Conservation (phyloP, 2,113 vertebrate genomes). For the Caracal caracal region DNA sequence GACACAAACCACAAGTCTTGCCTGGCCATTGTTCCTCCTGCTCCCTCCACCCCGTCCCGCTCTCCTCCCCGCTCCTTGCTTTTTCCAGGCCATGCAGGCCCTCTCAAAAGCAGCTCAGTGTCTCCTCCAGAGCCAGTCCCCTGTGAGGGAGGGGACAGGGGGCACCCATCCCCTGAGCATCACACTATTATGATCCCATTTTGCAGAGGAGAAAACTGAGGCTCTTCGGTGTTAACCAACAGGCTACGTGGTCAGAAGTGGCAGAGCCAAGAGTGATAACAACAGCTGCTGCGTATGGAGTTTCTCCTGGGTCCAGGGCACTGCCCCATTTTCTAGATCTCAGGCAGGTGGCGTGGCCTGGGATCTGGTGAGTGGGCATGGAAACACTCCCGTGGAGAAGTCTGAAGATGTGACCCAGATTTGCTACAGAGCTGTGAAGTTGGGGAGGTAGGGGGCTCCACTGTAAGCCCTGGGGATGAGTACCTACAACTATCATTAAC, state of each 20-base stretch:
- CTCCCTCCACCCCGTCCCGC: not conserved
- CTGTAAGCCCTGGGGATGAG: not conserved
- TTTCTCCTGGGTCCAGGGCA: not conserved
- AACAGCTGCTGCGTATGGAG: not conserved
- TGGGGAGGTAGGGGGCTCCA: not conserved
- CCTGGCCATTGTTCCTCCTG: conserved; percentile 26
- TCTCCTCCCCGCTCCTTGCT: no score
- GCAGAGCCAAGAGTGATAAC: not conserved
- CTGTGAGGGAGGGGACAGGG: not conserved
- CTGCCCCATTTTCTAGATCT: not conserved
- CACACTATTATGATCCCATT: accelerated
- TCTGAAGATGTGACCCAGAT: not conserved
- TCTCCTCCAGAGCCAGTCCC: not conserved
- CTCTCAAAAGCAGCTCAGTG: no score
- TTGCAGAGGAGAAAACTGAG: not conserved
- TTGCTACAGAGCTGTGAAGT: not conserved
- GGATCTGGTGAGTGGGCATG: not conserved
- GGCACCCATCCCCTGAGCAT: not conserved
- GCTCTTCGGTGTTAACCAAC: accelerated
- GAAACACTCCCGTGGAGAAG: accelerated
- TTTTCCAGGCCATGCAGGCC: not conserved
- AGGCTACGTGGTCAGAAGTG: not conserved
- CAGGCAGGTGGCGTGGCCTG: accelerated
- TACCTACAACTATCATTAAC: accelerated
- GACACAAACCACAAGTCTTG: conserved; percentile 56